Evolutionary conservation across 2,888 invertebrate genomes (phyloP).

Genomic region (Matsumyia berberina): DNA sequence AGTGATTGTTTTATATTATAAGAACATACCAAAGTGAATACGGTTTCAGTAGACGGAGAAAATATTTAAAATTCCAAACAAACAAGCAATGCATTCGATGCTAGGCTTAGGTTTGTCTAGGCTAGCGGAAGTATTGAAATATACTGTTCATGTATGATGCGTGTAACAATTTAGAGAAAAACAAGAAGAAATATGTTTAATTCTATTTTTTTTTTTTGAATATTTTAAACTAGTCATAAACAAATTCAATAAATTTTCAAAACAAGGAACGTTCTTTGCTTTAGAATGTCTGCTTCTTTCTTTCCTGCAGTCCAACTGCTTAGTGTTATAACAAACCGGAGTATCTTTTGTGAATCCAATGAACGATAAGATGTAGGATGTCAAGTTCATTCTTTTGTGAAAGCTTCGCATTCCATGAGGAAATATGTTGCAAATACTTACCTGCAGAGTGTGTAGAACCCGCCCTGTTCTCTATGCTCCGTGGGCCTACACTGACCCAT

Average conservation of each 20-base stretch:
- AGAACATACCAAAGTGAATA: constrained; percentile 60
- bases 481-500: too few species aligned
- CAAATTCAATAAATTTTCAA: constrained; percentile 39
- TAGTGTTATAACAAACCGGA: too few species aligned
- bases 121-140: not conserved
- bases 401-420: too few species aligned
- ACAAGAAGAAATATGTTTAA: constrained; percentile 12
- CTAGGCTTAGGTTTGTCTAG: not conserved
- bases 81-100: constrained; percentile 24
- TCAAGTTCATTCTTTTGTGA: too few species aligned
- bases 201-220: constrained; percentile 12
- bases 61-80: constrained; percentile 26
- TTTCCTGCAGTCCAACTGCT: too few species aligned
- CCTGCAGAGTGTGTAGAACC: too few species aligned
- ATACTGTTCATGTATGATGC: constrained; percentile 19
- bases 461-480: too few species aligned
- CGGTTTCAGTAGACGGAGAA: constrained; percentile 16
- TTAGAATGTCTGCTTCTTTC: too few species aligned
- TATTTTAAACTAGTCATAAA: constrained; percentile 63
- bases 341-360: too few species aligned
- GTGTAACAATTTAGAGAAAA: constrained; percentile 15
- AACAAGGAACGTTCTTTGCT: not conserved
- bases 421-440: too few species aligned
- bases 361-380: too few species aligned
- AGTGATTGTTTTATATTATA: constrained; percentile 14